phyloP scores from a whole-genome alignment of 2,113 vertebrate genomes.

The Nesoenas mayeri region DNA sequence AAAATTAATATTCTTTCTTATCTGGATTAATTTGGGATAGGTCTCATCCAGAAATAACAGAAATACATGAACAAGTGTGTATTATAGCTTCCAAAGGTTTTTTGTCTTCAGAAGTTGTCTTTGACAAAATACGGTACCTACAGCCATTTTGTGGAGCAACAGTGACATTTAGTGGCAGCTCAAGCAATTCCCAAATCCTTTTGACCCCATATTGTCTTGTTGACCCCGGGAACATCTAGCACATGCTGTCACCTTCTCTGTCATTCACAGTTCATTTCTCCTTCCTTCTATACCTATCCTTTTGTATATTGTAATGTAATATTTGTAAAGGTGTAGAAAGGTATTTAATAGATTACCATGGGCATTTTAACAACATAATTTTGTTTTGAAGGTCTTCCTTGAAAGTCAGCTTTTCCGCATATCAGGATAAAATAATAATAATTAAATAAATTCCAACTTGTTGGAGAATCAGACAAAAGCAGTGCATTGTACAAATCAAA shows the following conservation, averaged over 20 bases:
- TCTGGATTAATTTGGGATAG: neutral
- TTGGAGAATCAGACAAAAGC: neutral
- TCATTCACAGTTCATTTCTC: neutral
- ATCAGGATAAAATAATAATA: neutral
- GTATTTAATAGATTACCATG: neutral
- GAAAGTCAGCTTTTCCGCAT: neutral
- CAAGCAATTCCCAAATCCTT: neutral
- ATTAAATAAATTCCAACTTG: neutral
- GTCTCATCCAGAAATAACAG: neutral
- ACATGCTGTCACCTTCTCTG: fast-evolving
- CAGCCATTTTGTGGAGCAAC: conserved; percentile 32
- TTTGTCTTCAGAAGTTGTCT: neutral
- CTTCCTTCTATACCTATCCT: neutral
- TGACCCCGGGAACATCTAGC: neutral
- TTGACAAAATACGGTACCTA: neutral
- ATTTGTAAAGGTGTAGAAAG: neutral
- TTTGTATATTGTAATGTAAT: neutral
- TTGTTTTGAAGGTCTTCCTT: neutral
- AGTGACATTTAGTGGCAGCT: conserved; percentile 58
- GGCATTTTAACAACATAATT: neutral
- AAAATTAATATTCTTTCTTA: neutral
- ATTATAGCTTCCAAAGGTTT: neutral
- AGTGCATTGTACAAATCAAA: neutral
- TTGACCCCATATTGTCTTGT: neutral
- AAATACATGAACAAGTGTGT: neutral